A percentile compares a stretch with the other conserved stretches of the same genome.
Conservation (phyloP, 1,140 invertebrate species). For the Polypedilum vanderplanki region DNA sequence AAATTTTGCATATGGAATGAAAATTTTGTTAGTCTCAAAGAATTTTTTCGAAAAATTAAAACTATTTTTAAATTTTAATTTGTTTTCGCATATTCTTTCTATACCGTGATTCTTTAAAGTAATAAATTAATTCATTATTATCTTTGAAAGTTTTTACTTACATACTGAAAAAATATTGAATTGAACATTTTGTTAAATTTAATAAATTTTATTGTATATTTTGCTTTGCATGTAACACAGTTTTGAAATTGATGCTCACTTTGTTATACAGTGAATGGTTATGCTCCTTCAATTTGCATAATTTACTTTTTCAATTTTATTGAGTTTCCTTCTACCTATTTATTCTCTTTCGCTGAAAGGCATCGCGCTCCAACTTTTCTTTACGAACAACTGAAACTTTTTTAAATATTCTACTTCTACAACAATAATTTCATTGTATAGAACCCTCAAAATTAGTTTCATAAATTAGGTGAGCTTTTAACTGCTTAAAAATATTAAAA, state of each 20-base stretch:
- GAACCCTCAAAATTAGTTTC: not conserved
- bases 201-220: not conserved
- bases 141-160: no score
- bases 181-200: no score
- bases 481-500: constrained; percentile 1
- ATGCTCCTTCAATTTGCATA: not conserved
- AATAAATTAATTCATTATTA: no score
- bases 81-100: no score
- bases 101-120: no score
- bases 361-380: not conserved
- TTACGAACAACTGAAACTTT: not conserved
- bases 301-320: constrained; percentile 6
- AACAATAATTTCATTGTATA: not conserved
- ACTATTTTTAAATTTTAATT: no score
- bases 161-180: no score
- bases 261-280: not conserved
- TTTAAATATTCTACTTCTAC: not conserved
- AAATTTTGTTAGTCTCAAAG: no score
- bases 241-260: not conserved
- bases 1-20: no score
- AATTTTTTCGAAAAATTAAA: no score
- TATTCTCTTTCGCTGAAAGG: not conserved
- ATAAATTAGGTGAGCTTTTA: constrained; percentile 8
- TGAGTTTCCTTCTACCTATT: not conserved
- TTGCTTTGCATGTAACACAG: not conserved